Conservation (phyloP, 1,140 invertebrate species). For the Frieseomelitta varia region DNA sequence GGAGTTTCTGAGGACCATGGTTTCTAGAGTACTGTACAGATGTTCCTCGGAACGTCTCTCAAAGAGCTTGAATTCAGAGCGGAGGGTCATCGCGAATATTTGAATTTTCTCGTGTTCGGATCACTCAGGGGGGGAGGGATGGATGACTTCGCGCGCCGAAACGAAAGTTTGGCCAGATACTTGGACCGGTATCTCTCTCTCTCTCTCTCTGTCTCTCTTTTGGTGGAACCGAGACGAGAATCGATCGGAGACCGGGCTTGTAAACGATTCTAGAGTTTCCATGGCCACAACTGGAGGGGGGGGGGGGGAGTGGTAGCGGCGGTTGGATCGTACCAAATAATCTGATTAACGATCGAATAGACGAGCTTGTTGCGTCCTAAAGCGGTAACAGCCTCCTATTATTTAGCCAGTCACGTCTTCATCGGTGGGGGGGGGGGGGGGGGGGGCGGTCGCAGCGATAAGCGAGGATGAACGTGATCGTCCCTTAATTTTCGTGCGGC, state of each 20-base stretch:
- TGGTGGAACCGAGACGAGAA: background rate
- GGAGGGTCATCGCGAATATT: background rate
- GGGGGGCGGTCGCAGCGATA: conserved; percentile 24
- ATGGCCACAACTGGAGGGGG: background rate
- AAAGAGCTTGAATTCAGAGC: background rate
- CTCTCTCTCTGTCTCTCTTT: too few relatives aligned
- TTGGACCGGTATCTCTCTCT: too few relatives aligned
- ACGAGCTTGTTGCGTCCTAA: conserved; percentile 39
- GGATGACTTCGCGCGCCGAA: background rate
- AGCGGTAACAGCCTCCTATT: conserved; percentile 48
- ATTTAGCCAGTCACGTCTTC: conserved; percentile 61
- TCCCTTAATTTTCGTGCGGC: conserved; percentile 55
- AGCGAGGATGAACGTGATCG: conserved; percentile 59
- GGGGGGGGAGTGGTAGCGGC: background rate
- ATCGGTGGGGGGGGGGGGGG: background rate
- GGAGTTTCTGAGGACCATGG: background rate
- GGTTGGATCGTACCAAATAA: conserved; percentile 23
- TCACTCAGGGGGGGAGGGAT: too few relatives aligned
- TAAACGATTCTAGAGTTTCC: background rate
- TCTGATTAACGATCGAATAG: conserved; percentile 57
- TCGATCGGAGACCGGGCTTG: background rate
- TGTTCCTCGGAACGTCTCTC: background rate
- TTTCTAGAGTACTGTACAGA: background rate
- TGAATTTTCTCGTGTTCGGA: background rate
- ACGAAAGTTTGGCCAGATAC: background rate